Percentiles rank a stretch among this genome's conserved stretches.
phyloP scores from a whole-genome alignment of 2,888 invertebrate species.

The Aethes cnicana region DNA sequence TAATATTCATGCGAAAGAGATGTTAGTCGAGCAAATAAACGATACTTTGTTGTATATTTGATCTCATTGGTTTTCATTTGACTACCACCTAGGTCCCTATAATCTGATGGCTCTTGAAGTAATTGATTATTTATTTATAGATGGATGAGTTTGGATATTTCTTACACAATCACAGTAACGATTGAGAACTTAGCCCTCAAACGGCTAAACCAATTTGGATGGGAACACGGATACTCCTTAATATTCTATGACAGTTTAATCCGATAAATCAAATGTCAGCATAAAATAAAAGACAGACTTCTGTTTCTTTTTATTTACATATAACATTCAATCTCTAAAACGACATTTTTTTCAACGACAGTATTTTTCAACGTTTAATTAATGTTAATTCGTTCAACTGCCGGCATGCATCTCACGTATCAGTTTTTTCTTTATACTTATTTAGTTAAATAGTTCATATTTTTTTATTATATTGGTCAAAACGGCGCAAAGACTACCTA shows the following conservation, averaged over 20 bases:
- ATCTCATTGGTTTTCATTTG: slow-evolving; percentile 36
- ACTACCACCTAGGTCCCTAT: not conserved
- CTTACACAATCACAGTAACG: too few relatives aligned
- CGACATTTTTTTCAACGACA: slow-evolving; percentile 38
- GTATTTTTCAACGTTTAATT: slow-evolving; percentile 22
- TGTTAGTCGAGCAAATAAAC: slow-evolving; percentile 62
- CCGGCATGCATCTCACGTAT: slow-evolving; percentile 2
- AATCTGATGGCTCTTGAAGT: too few relatives aligned
- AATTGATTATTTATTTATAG: too few relatives aligned
- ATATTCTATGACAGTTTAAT: too few relatives aligned
- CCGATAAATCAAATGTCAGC: not conserved
- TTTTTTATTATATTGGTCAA: too few relatives aligned
- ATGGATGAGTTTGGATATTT: too few relatives aligned
- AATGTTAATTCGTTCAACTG: slow-evolving; percentile 1
- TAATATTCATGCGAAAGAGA: slow-evolving; percentile 53
- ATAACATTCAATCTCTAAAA: slow-evolving; percentile 45
- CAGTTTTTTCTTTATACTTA: too few relatives aligned
- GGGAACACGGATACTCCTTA: too few relatives aligned
- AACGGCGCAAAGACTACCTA: too few relatives aligned
- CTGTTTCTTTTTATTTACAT: slow-evolving; percentile 41
- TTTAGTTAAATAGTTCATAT: too few relatives aligned
- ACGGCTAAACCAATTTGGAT: too few relatives aligned
- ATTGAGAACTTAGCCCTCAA: too few relatives aligned
- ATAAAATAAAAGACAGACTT: slow-evolving; percentile 37
- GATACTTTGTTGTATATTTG: slow-evolving; percentile 49